phyloP scores from a whole-genome alignment of 2,113 vertebrate genomes.

The Rattus rattus region DNA sequence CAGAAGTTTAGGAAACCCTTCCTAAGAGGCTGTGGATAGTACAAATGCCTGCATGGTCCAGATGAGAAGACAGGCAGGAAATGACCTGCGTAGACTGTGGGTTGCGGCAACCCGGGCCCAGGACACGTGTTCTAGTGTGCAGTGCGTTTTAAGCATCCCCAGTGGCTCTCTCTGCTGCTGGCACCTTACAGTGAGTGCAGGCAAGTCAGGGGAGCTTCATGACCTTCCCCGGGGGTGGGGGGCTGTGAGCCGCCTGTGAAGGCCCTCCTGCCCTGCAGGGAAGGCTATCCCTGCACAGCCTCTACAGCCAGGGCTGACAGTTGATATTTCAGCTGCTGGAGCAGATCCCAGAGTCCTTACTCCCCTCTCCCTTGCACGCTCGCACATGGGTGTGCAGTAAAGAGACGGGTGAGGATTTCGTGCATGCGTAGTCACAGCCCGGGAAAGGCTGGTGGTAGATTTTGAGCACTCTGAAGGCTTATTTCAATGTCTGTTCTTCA shows the following conservation, averaged over 20 bases:
- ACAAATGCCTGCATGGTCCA: not conserved
- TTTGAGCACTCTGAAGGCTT: not conserved
- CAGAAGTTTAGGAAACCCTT: not conserved
- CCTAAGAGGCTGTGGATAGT: not conserved
- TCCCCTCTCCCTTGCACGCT: not conserved
- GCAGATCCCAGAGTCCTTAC: not conserved
- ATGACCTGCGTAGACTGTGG: not conserved
- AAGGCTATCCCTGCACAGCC: not conserved
- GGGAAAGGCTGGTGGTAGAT: not conserved
- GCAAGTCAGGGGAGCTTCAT: not conserved
- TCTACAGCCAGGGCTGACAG: not conserved
- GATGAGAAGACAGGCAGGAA: not conserved
- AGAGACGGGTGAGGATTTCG: not conserved
- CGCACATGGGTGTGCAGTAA: not conserved
- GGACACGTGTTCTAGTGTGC: not conserved
- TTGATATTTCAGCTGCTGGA: not conserved
- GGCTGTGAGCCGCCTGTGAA: too few species aligned
- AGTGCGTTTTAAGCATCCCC: not conserved
- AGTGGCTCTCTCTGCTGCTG: not conserved
- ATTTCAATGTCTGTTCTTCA: not conserved
- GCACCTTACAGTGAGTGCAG: too few species aligned
- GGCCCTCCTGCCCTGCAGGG: rapidly evolving
- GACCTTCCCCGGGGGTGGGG: not conserved
- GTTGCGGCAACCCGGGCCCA: not conserved
- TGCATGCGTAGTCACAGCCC: not conserved